Base-by-base conservation (phyloP, 2,797 vertebrate species). In the Labroides dimidiatus region DNA sequence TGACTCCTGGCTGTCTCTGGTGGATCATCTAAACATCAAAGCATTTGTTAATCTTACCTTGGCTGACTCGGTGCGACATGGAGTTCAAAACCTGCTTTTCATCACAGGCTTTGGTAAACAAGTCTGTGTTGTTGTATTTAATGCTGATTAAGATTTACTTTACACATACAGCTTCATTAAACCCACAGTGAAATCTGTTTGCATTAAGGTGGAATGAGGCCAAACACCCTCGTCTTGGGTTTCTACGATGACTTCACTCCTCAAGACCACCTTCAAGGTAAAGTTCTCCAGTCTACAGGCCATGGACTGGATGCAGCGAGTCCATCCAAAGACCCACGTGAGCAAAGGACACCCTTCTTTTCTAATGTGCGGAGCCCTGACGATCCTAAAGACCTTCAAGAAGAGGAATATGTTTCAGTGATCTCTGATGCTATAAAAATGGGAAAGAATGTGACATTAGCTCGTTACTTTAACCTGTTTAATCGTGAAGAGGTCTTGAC, bases 11-110 rank as follows among this genome's bases (percentile, higher is more conserved):
- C 86, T 96, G 64, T 94, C 91, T 65, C 90, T 97, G 33, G 95
- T 97, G 47, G 96, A 97, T 89, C 93, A 95, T 75, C 88, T 97
- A 44, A 95, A 96, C 6, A 94, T 97, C 80, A 97, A 96, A 74
- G 95, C 95, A 0, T 97, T 97, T 0, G 93, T 97, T 69, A 96
- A 96, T 83, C 93, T 97, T 21, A 96, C 95, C 0, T 87, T 96
- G 6, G 93, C 96, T 0, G 88, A 94, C 63, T 94, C 96, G 0
- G 91, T 96, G 43, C 85, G 95, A 36, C 94, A 92, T 0, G 95
- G 96, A 0, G 92, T 95, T 52, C 95, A 96, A 58, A 95, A 96
- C 81, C 92, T 96, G 55, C 95, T 97, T 81, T 96, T 96, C 86
- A 96, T 96, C 80, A 95, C 96, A 9, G 95, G 95, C 64, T 94